Evolutionary conservation across 2,113 vertebrate genomes (phyloP).

Genomic region (Nothobranchius furzeri): DNA sequence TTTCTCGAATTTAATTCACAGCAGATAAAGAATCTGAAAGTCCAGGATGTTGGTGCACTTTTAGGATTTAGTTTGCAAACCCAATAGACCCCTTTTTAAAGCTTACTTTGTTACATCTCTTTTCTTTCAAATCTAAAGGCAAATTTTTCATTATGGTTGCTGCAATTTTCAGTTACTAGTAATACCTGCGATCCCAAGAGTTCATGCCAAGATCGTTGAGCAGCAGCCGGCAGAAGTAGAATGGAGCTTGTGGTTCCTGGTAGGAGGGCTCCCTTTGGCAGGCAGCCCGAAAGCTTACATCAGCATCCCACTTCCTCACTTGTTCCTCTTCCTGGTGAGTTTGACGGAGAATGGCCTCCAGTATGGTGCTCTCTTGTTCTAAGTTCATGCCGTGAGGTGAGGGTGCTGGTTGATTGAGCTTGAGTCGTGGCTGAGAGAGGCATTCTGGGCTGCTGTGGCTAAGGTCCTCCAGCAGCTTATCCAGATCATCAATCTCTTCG

Average conservation of each 20-base stretch:
- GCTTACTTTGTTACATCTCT: neutral
- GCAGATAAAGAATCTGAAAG: too few relatives aligned
- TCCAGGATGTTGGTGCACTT: neutral
- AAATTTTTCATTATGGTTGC: neutral
- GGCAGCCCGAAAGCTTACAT: slow-evolving; percentile 75
- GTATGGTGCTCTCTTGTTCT: slow-evolving; percentile 86
- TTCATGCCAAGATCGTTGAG: slow-evolving; percentile 97
- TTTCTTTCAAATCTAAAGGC: neutral
- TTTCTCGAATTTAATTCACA: too few relatives aligned
- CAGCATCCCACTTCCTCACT: slow-evolving; percentile 68
- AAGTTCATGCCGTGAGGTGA: slow-evolving; percentile 87
- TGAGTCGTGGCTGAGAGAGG: slow-evolving; percentile 83
- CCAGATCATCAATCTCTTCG: slow-evolving; percentile 85
- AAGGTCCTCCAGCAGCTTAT: slow-evolving; percentile 87
- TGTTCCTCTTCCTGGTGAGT: slow-evolving; percentile 84
- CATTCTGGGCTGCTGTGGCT: slow-evolving; percentile 92
- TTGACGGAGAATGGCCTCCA: slow-evolving; percentile 85
- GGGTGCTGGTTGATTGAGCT: slow-evolving; percentile 87
- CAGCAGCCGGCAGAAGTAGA: slow-evolving; percentile 93
- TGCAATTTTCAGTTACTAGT: neutral
- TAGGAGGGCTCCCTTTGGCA: slow-evolving; percentile 81
- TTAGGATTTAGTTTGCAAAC: neutral
- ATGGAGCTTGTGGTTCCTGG: slow-evolving; percentile 88
- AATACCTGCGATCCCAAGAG: slow-evolving; percentile 96
- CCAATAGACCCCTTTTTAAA: neutral